phyloP scores from a whole-genome alignment of 2,888 invertebrate species.

The Conomelus anceps region DNA sequence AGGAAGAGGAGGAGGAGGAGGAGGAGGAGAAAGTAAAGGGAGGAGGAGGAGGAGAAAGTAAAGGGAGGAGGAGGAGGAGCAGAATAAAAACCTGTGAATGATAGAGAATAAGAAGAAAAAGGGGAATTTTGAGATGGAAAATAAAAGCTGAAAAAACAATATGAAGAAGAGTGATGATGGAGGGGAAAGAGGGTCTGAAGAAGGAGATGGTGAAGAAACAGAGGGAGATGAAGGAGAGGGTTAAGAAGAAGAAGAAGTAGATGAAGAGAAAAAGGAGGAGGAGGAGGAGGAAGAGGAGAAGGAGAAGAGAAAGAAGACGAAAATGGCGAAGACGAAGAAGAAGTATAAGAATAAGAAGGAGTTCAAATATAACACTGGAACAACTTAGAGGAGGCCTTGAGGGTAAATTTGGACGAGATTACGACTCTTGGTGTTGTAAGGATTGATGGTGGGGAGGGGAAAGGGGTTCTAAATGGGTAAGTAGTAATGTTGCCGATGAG shows the following conservation, averaged over 20 bases:
- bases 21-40: background rate
- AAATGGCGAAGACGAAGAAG: background rate
- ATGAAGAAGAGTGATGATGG: too few species aligned
- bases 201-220: background rate
- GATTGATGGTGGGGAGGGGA: conserved; percentile 2
- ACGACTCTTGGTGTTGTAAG: conserved; percentile 14
- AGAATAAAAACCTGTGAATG: background rate
- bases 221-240: background rate
- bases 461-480: conserved; percentile 20
- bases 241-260: background rate
- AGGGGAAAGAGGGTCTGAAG: background rate
- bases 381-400: background rate
- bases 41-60: background rate
- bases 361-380: background rate
- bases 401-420: conserved; percentile 19
- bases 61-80: background rate
- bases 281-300: background rate
- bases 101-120: background rate
- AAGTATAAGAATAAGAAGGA: background rate
- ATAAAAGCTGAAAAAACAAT: too few species aligned
- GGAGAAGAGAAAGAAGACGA: background rate
- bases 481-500: background rate
- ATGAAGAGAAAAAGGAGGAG: background rate
- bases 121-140: too few species aligned
- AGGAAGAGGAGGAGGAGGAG: background rate